Base-by-base conservation (phyloP, 2,113 vertebrate species). In the Eurystomus gularis region DNA sequence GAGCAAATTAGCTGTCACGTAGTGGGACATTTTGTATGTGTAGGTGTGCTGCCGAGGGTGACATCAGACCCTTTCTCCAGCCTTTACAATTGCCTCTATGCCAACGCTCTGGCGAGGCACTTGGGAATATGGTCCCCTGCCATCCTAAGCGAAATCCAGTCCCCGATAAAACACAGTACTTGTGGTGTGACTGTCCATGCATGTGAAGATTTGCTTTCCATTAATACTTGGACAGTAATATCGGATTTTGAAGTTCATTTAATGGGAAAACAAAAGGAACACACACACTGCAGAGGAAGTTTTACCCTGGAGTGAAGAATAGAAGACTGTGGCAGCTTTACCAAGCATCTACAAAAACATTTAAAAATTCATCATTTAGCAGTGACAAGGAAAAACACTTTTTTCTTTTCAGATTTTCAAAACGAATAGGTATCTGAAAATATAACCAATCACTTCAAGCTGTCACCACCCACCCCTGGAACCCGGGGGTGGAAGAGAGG, bases 391-490 rank as follows among this genome's bases (percentile, higher is more conserved):
- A 88, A 37, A 93, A 94, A 35, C 48, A 51, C 25, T 37, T 33
- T 20, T 48, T 49, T 37, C n/a, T 46, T 52, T 31, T 52, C 46
- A 0, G 55, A 69, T 54, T 60, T 82, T 88, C 60, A 70, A 83
- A 93, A 75, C 77, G 68, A 94, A 94, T 83, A 96, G 88, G 83
- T 95, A 78, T 95, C 96, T 40, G 52, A 96, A 96, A 96, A 96
- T 86, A 91, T 12, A 96, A 64, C 52, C 78, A 81, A 86, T 90
- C 80, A 37, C 64, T 96, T 88, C 72, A 75, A 96, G 95, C 94
- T 97, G 96, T 97, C 96, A 97, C 93, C 95, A 92, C 93, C 96
- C 90, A 96, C 94, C 82, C 69, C 69, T 96, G 86, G 92, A 96
- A 94, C 64, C 64, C 79, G 96, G 42, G 79, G 93, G 92, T 88